phyloP scores from a whole-genome alignment of 1,140 invertebrate genomes.

The Caenorhabditis brenneri region DNA sequence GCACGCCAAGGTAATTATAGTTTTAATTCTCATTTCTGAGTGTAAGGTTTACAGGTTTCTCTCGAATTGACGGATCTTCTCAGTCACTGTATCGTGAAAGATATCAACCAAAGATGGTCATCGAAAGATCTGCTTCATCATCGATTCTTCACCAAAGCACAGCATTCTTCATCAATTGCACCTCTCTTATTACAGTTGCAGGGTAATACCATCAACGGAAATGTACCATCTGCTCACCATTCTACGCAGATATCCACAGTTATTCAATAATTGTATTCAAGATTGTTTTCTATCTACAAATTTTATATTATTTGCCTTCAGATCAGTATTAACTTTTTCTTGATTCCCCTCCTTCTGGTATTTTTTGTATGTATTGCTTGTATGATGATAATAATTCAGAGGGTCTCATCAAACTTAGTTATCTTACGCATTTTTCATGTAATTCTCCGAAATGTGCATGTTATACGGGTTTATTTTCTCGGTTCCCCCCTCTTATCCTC shows the following conservation, averaged over 20 bases:
- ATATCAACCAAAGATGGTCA: constrained; percentile 87
- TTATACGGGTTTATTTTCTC: neutral
- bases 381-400: constrained; percentile 20
- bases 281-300: neutral
- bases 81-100: constrained; percentile 89
- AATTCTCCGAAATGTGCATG: neutral
- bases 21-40: constrained; percentile 74
- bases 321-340: constrained; percentile 12
- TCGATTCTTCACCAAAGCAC: constrained; percentile 88
- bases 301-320: neutral
- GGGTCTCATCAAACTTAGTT: neutral
- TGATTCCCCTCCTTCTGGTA: neutral
- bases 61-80: constrained; percentile 87
- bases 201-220: constrained; percentile 14
- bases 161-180: constrained; percentile 32
- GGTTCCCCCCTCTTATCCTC: neutral
- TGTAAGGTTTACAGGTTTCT: constrained; percentile 78
- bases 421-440: neutral
- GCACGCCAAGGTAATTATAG: constrained; percentile 48
- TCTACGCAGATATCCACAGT: neutral
- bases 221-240: neutral
- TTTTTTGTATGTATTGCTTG: constrained; percentile 35
- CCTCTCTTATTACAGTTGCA: constrained; percentile 19
- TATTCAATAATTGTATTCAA: neutral
- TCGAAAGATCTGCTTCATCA: constrained; percentile 89